phyloP scores from a whole-genome alignment of 2,113 vertebrate species.

The Lamprologus sp. region DNA sequence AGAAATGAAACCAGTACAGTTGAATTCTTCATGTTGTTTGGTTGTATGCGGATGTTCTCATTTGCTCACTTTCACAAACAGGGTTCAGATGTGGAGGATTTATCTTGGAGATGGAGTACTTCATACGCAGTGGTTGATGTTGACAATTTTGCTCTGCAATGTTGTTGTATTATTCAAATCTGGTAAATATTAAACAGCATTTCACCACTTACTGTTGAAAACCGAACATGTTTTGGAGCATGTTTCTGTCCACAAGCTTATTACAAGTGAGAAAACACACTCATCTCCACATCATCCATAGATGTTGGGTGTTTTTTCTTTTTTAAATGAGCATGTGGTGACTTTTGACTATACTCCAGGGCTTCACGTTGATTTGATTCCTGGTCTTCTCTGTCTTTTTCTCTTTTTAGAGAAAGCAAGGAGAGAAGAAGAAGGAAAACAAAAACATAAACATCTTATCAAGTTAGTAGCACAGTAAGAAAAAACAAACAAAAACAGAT shows the following conservation, averaged over 20 bases:
- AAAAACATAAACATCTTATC: background rate
- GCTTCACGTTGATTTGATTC: background rate
- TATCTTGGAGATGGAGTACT: background rate
- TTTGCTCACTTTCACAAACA: background rate
- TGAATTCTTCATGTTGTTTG: background rate
- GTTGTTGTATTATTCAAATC: slow-evolving; percentile 26
- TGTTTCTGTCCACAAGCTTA: background rate
- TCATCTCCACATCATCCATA: background rate
- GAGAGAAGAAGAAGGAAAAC: background rate
- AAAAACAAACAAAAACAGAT: background rate
- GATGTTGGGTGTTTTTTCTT: background rate
- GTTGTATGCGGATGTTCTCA: background rate
- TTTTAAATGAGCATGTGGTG: background rate
- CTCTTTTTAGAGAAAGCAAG: background rate
- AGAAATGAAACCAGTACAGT: background rate
- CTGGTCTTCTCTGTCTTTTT: background rate
- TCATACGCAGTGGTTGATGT: background rate
- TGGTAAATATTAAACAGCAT: slow-evolving; percentile 28
- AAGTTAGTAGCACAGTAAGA: background rate
- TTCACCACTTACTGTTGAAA: background rate
- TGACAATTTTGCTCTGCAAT: background rate
- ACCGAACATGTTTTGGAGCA: background rate
- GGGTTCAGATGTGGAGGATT: background rate
- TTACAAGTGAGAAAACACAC: background rate
- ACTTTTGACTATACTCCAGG: background rate